Percentiles rank a stretch among this genome's conserved stretches.
phyloP scores from a whole-genome alignment of 2,797 vertebrate species.

The Sebastes paucispinis region DNA sequence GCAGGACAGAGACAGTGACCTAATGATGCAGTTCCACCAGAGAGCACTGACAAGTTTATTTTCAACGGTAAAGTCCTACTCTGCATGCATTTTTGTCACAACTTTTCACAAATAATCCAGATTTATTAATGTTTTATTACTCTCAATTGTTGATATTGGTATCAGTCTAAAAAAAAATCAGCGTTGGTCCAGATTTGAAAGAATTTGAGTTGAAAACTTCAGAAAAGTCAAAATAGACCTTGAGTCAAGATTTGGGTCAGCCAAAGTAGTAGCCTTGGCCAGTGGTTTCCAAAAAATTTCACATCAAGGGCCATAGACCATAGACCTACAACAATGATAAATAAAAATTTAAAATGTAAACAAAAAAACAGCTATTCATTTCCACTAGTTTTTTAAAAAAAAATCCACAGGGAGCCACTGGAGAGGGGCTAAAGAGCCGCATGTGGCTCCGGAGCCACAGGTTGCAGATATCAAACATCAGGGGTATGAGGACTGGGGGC shows the following conservation, averaged over 20 bases:
- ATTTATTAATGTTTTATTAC: background rate
- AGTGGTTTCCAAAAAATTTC: too few relatives aligned
- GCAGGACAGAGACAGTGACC: too few relatives aligned
- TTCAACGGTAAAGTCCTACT: background rate
- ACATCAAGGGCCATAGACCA: too few relatives aligned
- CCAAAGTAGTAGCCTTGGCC: background rate
- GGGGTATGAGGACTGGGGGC: background rate
- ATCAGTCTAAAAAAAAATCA: background rate
- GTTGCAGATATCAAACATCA: background rate
- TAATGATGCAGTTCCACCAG: too few relatives aligned
- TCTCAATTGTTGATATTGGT: background rate
- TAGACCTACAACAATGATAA: too few relatives aligned
- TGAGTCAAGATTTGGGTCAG: too few relatives aligned
- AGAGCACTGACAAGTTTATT: background rate
- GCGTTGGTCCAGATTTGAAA: background rate
- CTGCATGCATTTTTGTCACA: background rate
- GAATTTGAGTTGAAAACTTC: background rate
- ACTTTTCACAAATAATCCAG: background rate
- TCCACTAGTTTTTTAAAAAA: too few relatives aligned
- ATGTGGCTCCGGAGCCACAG: too few relatives aligned
- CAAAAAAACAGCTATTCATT: too few relatives aligned
- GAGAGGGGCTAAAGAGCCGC: too few relatives aligned
- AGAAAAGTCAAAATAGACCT: background rate
- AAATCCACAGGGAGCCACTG: too few relatives aligned
- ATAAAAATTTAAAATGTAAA: too few relatives aligned